Evolutionary conservation across 2,888 invertebrate species (phyloP).

Genomic region (Beris morrisii): DNA sequence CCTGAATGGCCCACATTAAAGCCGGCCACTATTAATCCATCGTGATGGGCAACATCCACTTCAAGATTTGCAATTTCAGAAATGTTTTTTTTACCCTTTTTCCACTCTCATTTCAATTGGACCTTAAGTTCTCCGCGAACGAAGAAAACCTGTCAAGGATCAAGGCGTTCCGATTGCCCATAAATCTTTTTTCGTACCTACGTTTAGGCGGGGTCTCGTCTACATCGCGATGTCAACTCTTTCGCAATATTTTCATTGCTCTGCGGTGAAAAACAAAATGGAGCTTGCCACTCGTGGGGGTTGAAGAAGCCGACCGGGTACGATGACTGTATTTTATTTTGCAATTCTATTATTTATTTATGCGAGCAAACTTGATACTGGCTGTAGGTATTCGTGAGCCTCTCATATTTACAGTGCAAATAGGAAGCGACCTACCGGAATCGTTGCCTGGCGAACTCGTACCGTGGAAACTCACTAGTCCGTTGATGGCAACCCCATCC

Average conservation of each 20-base stretch:
- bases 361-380: background rate
- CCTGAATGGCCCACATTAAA: too few relatives aligned
- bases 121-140: background rate
- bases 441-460: too few relatives aligned
- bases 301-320: background rate
- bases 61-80: slow-evolving; percentile 4
- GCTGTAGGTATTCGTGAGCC: slow-evolving; percentile 30
- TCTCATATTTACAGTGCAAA: slow-evolving; percentile 34
- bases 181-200: slow-evolving; percentile 21
- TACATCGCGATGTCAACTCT: slow-evolving; percentile 29
- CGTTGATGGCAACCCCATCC: background rate
- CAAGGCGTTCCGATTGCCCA: slow-evolving; percentile 21
- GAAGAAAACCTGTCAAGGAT: slow-evolving; percentile 14
- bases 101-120: too few relatives aligned
- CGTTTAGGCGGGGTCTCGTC: slow-evolving; percentile 23
- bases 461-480: too few relatives aligned
- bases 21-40: too few relatives aligned
- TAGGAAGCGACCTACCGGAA: slow-evolving; percentile 16
- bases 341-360: slow-evolving; percentile 31
- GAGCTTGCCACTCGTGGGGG: slow-evolving; percentile 5
- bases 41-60: too few relatives aligned
- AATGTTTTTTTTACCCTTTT: too few relatives aligned
- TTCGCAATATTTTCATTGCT: slow-evolving; percentile 31
- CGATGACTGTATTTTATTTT: slow-evolving; percentile 18
- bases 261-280: slow-evolving; percentile 26